These are phyloP conservation scores for Chromobotia macracanthus DNA, from an alignment of 2,797 vertebrate species.

Conservation along the genomic window DNA sequence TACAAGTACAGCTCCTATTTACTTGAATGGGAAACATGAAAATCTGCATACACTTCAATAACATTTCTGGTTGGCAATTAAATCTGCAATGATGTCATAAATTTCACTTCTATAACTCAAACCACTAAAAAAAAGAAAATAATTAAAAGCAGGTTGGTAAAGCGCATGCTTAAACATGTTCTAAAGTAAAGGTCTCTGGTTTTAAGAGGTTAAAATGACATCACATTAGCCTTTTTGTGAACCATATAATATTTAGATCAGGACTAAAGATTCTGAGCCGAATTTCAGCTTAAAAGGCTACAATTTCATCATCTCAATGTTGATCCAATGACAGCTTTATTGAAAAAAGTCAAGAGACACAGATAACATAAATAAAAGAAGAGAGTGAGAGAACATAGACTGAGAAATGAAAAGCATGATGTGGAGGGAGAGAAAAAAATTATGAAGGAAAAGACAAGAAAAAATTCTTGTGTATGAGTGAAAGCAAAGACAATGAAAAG, in stretches of 20 bases:
- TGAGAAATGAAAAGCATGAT: not conserved
- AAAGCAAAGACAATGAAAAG: not conserved
- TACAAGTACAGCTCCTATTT: not conserved
- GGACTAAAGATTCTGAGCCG: not conserved
- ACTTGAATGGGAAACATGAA: not conserved
- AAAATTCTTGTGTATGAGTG: not conserved
- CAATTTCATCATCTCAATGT: constrained; percentile 8
- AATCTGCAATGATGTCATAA: not conserved
- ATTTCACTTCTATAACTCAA: not conserved
- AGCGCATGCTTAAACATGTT: too few relatives aligned
- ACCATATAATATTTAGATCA: not conserved
- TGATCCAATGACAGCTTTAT: not conserved
- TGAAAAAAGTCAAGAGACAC: constrained; percentile 20
- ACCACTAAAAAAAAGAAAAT: not conserved
- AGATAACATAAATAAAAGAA: constrained; percentile 24
- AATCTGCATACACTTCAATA: not conserved
- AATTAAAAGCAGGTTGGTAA: too few relatives aligned
- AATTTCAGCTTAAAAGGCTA: not conserved
- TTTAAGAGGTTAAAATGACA: not conserved
- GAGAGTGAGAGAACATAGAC: not conserved
- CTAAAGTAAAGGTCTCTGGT: not conserved
- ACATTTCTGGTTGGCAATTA: too few relatives aligned
- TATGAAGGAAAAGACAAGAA: not conserved
- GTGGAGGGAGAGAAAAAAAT: not conserved
- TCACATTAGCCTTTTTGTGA: not conserved